Base-by-base conservation (phyloP, 2,113 vertebrate genomes). In the Eptesicus fuscus region DNA sequence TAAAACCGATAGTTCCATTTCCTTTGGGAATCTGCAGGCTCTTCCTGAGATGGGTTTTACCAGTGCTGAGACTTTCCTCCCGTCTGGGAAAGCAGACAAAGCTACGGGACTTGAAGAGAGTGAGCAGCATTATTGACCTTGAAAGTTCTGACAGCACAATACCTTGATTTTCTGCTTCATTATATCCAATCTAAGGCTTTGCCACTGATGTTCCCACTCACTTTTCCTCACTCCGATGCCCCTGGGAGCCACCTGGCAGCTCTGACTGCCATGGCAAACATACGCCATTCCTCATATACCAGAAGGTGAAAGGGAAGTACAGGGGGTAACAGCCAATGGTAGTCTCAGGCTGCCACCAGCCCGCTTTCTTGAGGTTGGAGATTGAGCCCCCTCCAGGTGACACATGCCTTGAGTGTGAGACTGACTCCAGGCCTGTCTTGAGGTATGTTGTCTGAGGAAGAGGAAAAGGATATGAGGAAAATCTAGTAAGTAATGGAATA, bases 141-240 rank as follows among this genome's bases (percentile, higher is more conserved):
- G 95, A 94, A 93, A 94, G 91, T 94, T 86, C 88, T 83, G 88
- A 96, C 61, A 86, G 95, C 77, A 51, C 78, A 70, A 53, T 23
- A 23, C 74, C 82, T 92, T 94, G 90, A 95, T 96, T 91, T 96
- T 95, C 94, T 95, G 96, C 94, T 95, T 94, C 94, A 78, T 96
- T 95, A 91, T 95, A 85, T 94, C 84, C 92, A 97, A 86, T 97
- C 94, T 95, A 70, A 85, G 30, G 63, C 91, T 79, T 76, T 13
- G 1, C 88, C 76, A 70, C 53, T 47, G 77, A 88, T 4, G 49
- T 77, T 74, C 92, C 65, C 85, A 56, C 71, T 93, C 71, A 44
- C 67, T 84, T 78, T 44, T 83, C 71, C 91, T 92, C 0, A 18
- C 53, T 79, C 88, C 12, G 0, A 49, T 86, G 95, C 69, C 37